A percentile compares a stretch with the other conserved stretches of the same genome.
Evolutionary conservation across 2,113 vertebrate species (phyloP).

Genomic region (Pyxicephalus adspersus): DNA sequence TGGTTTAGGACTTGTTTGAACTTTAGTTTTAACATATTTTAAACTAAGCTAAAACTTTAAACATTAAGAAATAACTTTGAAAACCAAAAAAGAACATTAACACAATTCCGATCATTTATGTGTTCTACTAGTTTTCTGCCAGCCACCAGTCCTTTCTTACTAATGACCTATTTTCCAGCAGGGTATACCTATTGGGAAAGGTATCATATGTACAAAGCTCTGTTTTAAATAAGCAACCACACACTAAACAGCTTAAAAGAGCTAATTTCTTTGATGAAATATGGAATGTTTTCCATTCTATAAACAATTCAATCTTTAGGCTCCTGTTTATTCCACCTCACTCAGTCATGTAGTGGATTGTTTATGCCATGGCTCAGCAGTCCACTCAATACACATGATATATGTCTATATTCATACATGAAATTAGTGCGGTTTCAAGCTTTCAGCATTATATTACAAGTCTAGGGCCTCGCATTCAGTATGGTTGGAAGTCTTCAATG

Average conservation of each 20-base stretch:
- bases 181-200: not conserved
- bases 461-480: not conserved
- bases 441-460: conserved; percentile 22
- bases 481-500: not conserved
- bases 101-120: not conserved
- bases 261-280: conserved; percentile 44
- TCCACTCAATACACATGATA: conserved; percentile 25
- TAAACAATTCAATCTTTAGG: conserved; percentile 34
- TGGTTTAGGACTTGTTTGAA: too few relatives aligned
- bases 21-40: too few relatives aligned
- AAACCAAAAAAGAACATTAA: not conserved
- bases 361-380: conserved; percentile 17
- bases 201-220: conserved; percentile 21
- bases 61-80: too few relatives aligned
- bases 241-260: conserved; percentile 18
- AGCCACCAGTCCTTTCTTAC: not conserved
- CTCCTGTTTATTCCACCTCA: conserved; percentile 41
- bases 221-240: conserved; percentile 24
- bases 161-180: not conserved
- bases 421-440: conserved; percentile 29
- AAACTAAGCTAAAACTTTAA: too few relatives aligned
- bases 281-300: conserved; percentile 6
- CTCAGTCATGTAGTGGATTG: conserved; percentile 42
- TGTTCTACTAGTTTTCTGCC: not conserved
- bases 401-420: not conserved